Evolutionary conservation across 2,113 vertebrate species (phyloP).

Genomic region (Amia ocellicauda): DNA sequence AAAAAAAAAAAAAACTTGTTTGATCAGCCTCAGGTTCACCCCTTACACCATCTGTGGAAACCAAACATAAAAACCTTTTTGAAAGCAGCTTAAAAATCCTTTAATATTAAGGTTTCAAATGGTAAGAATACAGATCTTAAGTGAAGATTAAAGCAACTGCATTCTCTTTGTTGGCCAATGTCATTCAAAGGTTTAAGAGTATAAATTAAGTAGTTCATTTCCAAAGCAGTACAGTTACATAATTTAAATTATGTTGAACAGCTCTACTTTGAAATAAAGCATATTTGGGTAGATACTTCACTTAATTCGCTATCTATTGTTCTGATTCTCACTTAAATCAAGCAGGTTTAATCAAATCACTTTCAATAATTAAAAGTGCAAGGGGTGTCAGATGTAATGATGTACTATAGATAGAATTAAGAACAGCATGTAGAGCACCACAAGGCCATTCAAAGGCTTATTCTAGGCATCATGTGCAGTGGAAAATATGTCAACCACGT

Average conservation of each 20-base stretch:
- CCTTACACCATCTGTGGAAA: conserved; percentile 41
- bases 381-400: background rate
- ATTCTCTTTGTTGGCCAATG: conserved; percentile 64
- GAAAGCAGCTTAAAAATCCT: conserved; percentile 43
- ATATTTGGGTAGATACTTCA: background rate
- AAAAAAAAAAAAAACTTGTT: no score
- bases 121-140: conserved; percentile 22
- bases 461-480: no score
- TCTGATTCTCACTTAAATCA: background rate
- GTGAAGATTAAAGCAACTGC: conserved; percentile 52
- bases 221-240: background rate
- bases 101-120: conserved; percentile 34
- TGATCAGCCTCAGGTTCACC: conserved; percentile 56
- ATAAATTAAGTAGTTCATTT: conserved; percentile 16
- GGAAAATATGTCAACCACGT: no score
- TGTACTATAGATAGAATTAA: no score
- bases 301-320: no score
- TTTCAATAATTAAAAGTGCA: background rate
- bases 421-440: no score
- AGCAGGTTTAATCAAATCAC: background rate
- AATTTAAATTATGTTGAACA: background rate
- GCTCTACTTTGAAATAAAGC: background rate
- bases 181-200: conserved; percentile 41
- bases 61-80: conserved; percentile 54
- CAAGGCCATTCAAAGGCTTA: no score